Evolutionary conservation across 1,140 invertebrate species (phyloP).

Genomic region (Hylaeus volcanicus): DNA sequence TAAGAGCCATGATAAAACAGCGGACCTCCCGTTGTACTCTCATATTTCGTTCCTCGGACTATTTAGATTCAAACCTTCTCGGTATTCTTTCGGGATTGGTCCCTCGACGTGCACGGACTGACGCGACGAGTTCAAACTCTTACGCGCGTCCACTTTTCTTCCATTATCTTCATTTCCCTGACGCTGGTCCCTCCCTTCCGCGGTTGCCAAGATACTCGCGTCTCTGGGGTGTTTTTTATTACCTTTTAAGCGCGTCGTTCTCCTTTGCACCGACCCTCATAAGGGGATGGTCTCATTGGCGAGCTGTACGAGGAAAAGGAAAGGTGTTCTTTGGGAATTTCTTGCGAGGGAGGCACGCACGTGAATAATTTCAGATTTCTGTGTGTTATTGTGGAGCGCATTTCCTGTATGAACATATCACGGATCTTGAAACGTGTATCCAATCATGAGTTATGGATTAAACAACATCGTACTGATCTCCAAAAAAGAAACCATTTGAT

Average conservation of each 20-base stretch:
- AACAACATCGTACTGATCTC: too few species aligned
- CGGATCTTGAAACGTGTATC: too few species aligned
- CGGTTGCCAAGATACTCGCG: background rate
- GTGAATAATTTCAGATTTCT: too few species aligned
- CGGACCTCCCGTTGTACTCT: background rate
- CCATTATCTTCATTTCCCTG: constrained; percentile 11
- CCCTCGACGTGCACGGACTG: background rate
- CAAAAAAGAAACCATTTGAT: too few species aligned
- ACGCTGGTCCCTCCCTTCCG: background rate
- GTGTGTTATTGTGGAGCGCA: too few species aligned
- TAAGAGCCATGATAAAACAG: background rate
- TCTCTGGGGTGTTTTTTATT: background rate
- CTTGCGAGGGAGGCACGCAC: too few species aligned
- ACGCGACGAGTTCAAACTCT: background rate
- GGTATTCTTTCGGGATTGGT: background rate
- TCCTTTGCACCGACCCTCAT: background rate
- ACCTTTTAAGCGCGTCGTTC: background rate
- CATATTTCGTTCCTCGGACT: background rate
- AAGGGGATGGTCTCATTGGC: background rate
- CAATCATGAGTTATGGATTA: too few species aligned
- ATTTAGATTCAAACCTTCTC: background rate
- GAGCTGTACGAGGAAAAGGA: too few species aligned
- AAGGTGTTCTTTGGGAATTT: too few species aligned
- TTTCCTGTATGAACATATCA: too few species aligned
- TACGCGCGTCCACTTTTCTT: constrained; percentile 19